Percentiles rank a stretch among this genome's conserved stretches.
Evolutionary conservation across 2,888 invertebrate species (phyloP).

Genomic region (Scaptomyza reducta): DNA sequence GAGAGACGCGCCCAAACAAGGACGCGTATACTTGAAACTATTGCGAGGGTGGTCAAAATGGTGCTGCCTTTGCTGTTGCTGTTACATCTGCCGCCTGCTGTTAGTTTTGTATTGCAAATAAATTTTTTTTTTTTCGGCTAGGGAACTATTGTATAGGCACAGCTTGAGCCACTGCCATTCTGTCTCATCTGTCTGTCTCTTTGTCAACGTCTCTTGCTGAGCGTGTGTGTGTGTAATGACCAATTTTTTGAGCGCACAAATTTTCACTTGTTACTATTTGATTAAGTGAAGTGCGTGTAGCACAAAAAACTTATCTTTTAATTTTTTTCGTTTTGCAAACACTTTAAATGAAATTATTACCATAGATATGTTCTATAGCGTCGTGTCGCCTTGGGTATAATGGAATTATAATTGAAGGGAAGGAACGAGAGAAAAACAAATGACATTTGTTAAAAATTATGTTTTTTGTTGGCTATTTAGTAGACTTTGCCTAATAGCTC

Average conservation of each 20-base stretch:
- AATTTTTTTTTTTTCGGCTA: slow-evolving; percentile 26
- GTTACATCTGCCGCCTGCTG: slow-evolving; percentile 19
- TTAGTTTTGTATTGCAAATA: slow-evolving; percentile 55
- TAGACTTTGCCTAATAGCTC: slow-evolving; percentile 15
- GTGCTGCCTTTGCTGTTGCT: slow-evolving; percentile 34
- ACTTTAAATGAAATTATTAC: slow-evolving; percentile 44
- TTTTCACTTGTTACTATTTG: slow-evolving; percentile 58
- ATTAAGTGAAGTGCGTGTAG: slow-evolving; percentile 57
- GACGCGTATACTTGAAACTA: slow-evolving; percentile 59
- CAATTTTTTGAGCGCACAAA: slow-evolving; percentile 55
- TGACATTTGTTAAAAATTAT: not conserved
- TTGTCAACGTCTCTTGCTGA: slow-evolving; percentile 1
- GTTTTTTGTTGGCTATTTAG: slow-evolving; percentile 6
- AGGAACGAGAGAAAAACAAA: not conserved
- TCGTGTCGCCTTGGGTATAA: slow-evolving; percentile 8
- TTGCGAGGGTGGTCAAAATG: slow-evolving; percentile 54
- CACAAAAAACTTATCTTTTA: not conserved
- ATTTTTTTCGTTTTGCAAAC: slow-evolving; percentile 10
- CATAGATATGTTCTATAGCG: slow-evolving; percentile 9
- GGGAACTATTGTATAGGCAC: slow-evolving; percentile 4
- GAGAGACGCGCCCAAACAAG: slow-evolving; percentile 46
- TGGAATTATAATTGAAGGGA: slow-evolving; percentile 1
- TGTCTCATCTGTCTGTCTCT: not conserved
- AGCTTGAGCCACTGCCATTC: slow-evolving; percentile 15
- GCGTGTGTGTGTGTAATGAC: slow-evolving; percentile 47